phyloP scores from a whole-genome alignment of 2,797 vertebrate genomes.

The Sebastes oblongus region DNA sequence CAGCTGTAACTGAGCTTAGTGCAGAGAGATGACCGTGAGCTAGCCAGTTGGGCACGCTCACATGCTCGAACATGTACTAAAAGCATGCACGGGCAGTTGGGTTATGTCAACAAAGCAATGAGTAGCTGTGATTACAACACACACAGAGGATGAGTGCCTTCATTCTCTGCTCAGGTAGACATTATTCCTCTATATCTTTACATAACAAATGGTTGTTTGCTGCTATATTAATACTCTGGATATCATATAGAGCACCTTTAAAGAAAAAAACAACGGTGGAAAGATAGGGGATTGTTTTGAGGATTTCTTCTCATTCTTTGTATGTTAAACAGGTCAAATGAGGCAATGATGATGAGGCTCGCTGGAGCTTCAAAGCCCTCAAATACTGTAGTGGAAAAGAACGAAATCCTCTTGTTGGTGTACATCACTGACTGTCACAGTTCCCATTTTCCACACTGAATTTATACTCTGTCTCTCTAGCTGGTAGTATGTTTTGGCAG shows the following conservation, averaged over 20 bases:
- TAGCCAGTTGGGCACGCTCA: too few relatives aligned
- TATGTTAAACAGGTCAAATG: conserved; percentile 22
- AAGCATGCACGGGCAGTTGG: too few relatives aligned
- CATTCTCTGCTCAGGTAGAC: too few relatives aligned
- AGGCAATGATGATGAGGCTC: conserved; percentile 3
- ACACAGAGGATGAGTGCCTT: too few relatives aligned
- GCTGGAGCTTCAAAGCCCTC: conserved; percentile 8
- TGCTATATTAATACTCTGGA: too few relatives aligned
- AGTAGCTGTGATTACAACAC: too few relatives aligned
- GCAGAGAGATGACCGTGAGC: too few relatives aligned
- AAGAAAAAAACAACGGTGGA: background rate
- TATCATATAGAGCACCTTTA: background rate
- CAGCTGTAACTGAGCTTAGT: too few relatives aligned
- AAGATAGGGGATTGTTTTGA: background rate
- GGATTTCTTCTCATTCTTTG: background rate
- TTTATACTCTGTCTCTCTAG: background rate
- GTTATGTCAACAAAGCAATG: too few relatives aligned
- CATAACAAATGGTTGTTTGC: too few relatives aligned
- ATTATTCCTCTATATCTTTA: too few relatives aligned
- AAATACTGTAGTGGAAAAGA: background rate
- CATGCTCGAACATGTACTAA: too few relatives aligned
- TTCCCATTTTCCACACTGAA: conserved; percentile 37
- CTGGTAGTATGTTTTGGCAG: conserved; percentile 39
- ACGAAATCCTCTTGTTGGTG: conserved; percentile 10
- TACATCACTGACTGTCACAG: conserved; percentile 16